Evolutionary conservation across 1,140 invertebrate genomes (phyloP).

Genomic region (Chironomus striatipennis): DNA sequence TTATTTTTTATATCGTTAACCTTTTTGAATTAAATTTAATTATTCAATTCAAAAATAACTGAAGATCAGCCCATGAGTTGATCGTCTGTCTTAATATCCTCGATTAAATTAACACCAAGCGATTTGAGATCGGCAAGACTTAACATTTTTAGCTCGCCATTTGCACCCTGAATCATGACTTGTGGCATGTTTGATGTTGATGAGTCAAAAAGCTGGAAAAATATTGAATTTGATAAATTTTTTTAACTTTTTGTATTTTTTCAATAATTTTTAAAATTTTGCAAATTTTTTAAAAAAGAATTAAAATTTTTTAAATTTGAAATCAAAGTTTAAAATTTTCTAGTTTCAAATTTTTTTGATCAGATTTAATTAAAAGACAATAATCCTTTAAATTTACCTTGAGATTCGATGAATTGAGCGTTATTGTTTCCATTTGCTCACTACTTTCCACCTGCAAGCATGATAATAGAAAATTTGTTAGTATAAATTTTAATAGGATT

Average conservation of each 20-base stretch:
- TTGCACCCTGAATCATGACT: conserved; percentile 18
- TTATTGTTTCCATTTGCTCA: conserved; percentile 8
- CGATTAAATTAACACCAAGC: conserved; percentile 4
- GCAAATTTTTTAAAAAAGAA: no score
- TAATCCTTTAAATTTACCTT: background rate
- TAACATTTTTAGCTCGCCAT: conserved; percentile 15
- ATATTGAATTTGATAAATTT: no score
- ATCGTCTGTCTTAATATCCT: background rate
- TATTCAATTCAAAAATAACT: conserved; percentile 18
- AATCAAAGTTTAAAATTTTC: no score
- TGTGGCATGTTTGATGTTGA: conserved; percentile 16
- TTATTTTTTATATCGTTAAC: background rate
- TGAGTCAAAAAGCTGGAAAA: background rate
- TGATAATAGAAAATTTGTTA: background rate
- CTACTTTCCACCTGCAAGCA: background rate
- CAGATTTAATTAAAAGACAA: no score
- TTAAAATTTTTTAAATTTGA: no score
- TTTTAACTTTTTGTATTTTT: background rate
- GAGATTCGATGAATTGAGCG: conserved; percentile 6
- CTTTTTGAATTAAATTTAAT: conserved; percentile 12
- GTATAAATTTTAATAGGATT: background rate
- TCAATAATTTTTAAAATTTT: background rate
- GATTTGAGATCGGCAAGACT: conserved; percentile 20
- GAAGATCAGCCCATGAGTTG: conserved; percentile 22
- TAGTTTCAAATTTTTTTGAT: no score